Evolutionary conservation across 2,113 vertebrate species (phyloP), one percentile per base, ranked within the genome.

Genomic region (Arothron firmamentum): DNA sequence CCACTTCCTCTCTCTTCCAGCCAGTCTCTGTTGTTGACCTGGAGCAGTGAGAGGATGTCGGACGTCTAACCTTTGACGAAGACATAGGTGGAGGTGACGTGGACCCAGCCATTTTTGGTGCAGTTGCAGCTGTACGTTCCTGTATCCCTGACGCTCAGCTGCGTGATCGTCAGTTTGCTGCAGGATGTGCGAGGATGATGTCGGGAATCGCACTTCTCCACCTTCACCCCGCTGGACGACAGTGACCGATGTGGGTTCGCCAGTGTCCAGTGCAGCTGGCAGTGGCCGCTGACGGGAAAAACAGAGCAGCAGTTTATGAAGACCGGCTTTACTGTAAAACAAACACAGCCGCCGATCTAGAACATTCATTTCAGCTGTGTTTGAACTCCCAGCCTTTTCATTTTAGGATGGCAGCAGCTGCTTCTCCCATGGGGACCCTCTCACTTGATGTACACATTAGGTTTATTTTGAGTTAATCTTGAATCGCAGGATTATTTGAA

Each of bases 31-130:
- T 23, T 23, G 21, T 23, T 23, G 46, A 52, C 51, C n/a, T 64
- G 13, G 43, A 57, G 15, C 15, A 16, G 12, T 20, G 14, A 41
- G 20, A 45, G 13, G 5, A 3, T 11, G 65, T 48, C 53, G 13
- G 10, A 28, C 25, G 52, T 23, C 91, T 92, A 82, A 95, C 94
- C 93, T 93, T 84, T 84, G 28, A 95, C 91, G 41, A 83, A 96
- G 53, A 97, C 76, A 0, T 95, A 95, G 6, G 89, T 81, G 11
- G 62, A 56, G 19, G 65, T 62, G 2, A 50, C 31, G 59, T 85
- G 50, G 0, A 67, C 43, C 5, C 28, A 23, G 3, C 67, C 77
- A 20, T 21, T 2, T 19, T 56, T 50, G 20, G n/a, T 59, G 41
- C 77, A 86, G n/a, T 23, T 43, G 58, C 94, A 97, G 61, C 67